phyloP scores from a whole-genome alignment of 1,140 invertebrate genomes.

The Stegodyphus mimosarum region DNA sequence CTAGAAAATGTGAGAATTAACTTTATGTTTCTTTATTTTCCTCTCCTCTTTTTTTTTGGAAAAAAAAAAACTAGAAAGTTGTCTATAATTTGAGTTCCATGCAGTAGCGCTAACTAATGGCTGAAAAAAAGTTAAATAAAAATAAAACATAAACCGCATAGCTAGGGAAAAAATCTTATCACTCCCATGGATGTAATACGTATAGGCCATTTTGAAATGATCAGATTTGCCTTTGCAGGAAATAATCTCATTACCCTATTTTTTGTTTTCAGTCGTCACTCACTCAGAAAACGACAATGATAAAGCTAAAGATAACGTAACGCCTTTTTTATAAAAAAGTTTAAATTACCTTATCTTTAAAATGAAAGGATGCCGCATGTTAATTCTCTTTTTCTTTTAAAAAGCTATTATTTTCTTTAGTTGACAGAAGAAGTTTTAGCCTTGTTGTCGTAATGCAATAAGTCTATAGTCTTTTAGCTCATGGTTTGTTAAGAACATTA shows the following conservation, averaged over 20 bases:
- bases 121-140: no score
- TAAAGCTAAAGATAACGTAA: conserved; percentile 39
- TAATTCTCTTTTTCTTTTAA: conserved; percentile 10
- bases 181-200: conserved; percentile 17
- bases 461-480: conserved; percentile 38
- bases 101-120: no score
- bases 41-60: no score
- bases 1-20: no score
- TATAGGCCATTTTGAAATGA: conserved; percentile 43
- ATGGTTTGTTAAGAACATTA: conserved; percentile 39
- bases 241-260: conserved; percentile 56
- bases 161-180: conserved; percentile 6
- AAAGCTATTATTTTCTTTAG: conserved; percentile 20
- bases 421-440: conserved; percentile 29
- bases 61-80: no score
- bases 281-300: conserved; percentile 46
- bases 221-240: conserved; percentile 49
- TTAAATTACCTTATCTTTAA: conserved; percentile 38
- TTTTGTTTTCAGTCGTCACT: conserved; percentile 20
- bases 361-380: conserved; percentile 42
- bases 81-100: no score
- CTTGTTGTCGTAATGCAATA: conserved; percentile 51
- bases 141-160: no score
- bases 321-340: conserved; percentile 9
- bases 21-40: no score